Evolutionary conservation across 92 coral and sea anemone genomes (phyloP).

Genomic region (Phenganax marumi): DNA sequence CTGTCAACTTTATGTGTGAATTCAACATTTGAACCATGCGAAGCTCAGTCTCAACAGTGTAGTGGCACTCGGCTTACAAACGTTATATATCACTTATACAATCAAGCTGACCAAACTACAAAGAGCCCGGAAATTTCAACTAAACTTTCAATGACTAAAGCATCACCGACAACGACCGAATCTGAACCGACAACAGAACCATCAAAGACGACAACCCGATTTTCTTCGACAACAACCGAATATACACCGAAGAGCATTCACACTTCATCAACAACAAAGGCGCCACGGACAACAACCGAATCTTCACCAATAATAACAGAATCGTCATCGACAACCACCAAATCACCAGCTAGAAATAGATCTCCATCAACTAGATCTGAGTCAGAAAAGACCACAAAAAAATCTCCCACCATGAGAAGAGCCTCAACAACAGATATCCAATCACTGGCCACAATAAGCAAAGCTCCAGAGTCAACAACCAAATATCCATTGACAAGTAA

Average conservation of each 20-base stretch:
- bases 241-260: not conserved
- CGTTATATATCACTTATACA: not conserved
- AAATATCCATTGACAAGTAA: not conserved
- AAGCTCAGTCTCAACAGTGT: not conserved
- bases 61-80: not conserved
- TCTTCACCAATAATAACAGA: not conserved
- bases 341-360: not conserved
- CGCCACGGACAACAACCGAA: not conserved
- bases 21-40: slow-evolving; percentile 7
- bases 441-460: not conserved
- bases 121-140: not conserved
- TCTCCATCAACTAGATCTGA: not conserved
- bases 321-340: not conserved
- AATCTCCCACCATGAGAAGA: not conserved
- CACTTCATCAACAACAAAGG: not conserved
- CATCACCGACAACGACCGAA: not conserved
- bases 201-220: not conserved
- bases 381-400: not conserved
- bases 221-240: not conserved
- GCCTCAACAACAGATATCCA: not conserved
- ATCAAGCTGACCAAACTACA: not conserved
- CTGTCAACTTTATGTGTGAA: not conserved
- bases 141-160: not conserved
- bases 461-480: not conserved
- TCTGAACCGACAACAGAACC: not conserved